phyloP scores from a whole-genome alignment of 2,888 invertebrate species.

The Laspeyria flexula region DNA sequence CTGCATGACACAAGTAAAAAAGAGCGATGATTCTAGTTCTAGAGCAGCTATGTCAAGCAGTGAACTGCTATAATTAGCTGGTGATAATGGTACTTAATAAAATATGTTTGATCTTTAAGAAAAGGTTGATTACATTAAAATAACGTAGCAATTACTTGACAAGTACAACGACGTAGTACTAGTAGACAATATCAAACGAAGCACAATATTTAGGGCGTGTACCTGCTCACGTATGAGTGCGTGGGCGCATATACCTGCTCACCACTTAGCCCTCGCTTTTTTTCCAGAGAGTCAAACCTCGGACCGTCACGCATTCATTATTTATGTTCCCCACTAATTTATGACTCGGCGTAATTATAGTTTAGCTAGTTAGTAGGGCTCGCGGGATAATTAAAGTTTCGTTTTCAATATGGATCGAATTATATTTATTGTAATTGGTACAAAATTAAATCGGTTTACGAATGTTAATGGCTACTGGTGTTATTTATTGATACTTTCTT shows the following conservation, averaged over 20 bases:
- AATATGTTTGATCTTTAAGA: too few species aligned
- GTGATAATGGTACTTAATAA: too few species aligned
- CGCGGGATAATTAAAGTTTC: not conserved
- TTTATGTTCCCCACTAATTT: conserved; percentile 30
- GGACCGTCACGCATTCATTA: conserved; percentile 20
- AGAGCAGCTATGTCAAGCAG: too few species aligned
- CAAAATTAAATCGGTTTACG: not conserved
- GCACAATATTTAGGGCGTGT: conserved; percentile 17
- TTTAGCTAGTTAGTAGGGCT: conserved; percentile 17
- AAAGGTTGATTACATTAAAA: too few species aligned
- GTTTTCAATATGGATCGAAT: conserved; percentile 7
- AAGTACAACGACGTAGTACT: too few species aligned
- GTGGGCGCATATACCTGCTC: conserved; percentile 22
- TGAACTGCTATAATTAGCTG: too few species aligned
- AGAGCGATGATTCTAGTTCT: too few species aligned
- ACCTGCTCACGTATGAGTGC: conserved; percentile 15
- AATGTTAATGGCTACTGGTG: not conserved
- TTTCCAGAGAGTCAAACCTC: conserved; percentile 14
- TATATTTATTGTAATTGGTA: not conserved
- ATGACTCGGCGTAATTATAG: conserved; percentile 26
- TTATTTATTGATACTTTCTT: not conserved
- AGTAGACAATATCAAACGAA: conserved; percentile 9
- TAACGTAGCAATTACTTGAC: too few species aligned
- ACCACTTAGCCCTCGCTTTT: conserved; percentile 12
- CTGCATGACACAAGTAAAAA: too few species aligned